These are phyloP conservation scores for Cantharis rufa DNA, from an alignment of 2,888 invertebrate genomes.

Conservation along the genomic window DNA sequence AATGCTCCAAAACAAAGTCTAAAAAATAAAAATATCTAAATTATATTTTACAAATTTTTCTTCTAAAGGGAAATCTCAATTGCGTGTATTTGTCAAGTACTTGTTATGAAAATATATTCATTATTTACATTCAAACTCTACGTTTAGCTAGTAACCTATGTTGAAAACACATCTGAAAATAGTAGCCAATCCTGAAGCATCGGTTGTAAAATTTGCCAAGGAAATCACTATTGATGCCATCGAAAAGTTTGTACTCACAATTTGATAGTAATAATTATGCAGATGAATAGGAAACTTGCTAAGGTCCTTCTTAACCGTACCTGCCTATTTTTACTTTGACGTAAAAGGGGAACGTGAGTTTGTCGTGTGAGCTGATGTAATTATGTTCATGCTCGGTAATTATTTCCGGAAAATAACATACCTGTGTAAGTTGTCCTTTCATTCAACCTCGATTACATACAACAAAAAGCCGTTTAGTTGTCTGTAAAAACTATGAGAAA, in stretches of 20 bases:
- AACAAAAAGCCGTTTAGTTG: neutral
- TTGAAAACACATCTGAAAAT: constrained; percentile 17
- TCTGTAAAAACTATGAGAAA: neutral
- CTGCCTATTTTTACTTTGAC: neutral
- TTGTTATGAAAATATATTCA: neutral
- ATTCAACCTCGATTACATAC: neutral
- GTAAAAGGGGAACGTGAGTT: neutral
- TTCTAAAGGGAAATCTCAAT: neutral
- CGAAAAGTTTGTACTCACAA: neutral
- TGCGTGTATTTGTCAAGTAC: too few species aligned
- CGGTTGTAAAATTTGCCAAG: constrained; percentile 14
- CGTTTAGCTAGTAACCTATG: neutral
- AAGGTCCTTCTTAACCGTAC: neutral
- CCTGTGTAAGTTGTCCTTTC: constrained; percentile 2
- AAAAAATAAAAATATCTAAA: neutral
- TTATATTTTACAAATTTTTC: neutral
- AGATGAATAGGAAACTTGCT: neutral
- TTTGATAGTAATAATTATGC: neutral
- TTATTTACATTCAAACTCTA: neutral
- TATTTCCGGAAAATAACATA: constrained; percentile 10
- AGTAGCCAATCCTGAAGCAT: constrained; percentile 2
- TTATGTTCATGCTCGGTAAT: constrained; percentile 1
- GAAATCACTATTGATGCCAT: constrained; percentile 15
- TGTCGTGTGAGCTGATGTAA: neutral
- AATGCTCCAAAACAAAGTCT: neutral